These are phyloP conservation scores for Mugil cephalus DNA, from an alignment of 2,113 vertebrate genomes.

Conservation along the genomic window DNA sequence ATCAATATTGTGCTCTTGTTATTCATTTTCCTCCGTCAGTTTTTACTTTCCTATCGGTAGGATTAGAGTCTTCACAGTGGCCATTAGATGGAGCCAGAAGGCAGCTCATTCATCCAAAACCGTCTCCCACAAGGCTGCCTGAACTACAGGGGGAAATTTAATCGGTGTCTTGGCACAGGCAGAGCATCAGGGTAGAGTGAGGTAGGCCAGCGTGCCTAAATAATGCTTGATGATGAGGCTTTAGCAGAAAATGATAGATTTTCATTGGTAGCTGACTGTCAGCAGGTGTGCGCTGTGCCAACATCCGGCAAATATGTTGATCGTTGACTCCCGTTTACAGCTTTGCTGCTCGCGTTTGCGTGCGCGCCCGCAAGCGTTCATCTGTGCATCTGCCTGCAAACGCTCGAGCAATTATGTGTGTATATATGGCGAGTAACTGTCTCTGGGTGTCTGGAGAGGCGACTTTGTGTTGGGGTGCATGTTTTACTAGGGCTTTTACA, in stretches of 20 bases:
- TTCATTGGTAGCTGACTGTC: constrained; percentile 75
- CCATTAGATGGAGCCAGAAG: constrained; percentile 75
- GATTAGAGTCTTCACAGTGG: constrained; percentile 5
- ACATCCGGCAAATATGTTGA: constrained; percentile 60
- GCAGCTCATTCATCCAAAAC: constrained; percentile 26
- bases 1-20: neutral
- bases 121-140: constrained; percentile 34
- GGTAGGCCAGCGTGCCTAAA: constrained; percentile 67
- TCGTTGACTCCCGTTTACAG: constrained; percentile 55
- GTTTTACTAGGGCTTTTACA: constrained; percentile 76
- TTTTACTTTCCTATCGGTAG: neutral
- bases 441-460: constrained; percentile 25
- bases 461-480: constrained; percentile 24
- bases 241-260: constrained; percentile 72
- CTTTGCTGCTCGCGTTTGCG: constrained; percentile 40
- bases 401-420: constrained; percentile 58
- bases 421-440: constrained; percentile 44
- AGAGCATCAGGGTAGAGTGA: constrained; percentile 44
- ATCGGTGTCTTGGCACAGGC: constrained; percentile 61
- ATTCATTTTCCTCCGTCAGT: neutral
- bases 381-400: constrained; percentile 40
- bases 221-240: constrained; percentile 75
- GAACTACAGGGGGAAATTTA: constrained; percentile 59
- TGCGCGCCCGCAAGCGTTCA: constrained; percentile 32
- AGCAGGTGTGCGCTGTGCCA: constrained; percentile 64